Evolutionary conservation across 2,797 vertebrate genomes (phyloP).

Genomic region (Phrynocephalus guinanensis): DNA sequence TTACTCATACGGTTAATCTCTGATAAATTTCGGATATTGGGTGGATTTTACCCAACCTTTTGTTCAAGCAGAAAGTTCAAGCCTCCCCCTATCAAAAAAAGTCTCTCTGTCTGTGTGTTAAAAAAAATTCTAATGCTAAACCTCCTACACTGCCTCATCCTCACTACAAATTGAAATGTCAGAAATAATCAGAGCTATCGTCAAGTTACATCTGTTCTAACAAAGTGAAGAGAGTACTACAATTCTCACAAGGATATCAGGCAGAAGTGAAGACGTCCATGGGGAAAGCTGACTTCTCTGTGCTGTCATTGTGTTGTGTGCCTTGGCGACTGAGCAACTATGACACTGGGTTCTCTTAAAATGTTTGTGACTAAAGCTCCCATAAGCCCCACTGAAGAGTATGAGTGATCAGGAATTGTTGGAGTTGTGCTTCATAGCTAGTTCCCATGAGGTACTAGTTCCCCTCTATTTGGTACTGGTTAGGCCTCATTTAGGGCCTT

Average conservation of each 20-base stretch:
- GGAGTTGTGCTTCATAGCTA: background rate
- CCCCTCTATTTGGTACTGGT: no score
- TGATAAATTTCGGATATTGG: background rate
- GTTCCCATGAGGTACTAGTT: no score
- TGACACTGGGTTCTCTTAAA: background rate
- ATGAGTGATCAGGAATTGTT: background rate
- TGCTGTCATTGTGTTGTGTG: background rate
- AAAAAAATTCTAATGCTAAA: conserved; percentile 9
- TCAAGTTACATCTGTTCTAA: conserved; percentile 21
- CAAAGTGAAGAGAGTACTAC: background rate
- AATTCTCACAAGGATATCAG: background rate
- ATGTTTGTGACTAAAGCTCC: background rate
- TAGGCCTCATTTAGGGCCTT: no score
- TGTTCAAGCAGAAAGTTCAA: conserved; percentile 34
- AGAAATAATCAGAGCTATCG: conserved; percentile 30
- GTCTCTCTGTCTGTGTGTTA: background rate
- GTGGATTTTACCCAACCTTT: conserved; percentile 38
- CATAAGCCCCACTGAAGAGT: background rate
- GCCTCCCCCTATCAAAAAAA: background rate
- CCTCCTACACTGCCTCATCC: conserved; percentile 10
- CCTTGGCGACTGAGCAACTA: background rate
- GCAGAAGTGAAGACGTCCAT: background rate
- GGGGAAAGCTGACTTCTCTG: background rate
- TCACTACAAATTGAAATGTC: conserved; percentile 35
- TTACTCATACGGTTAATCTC: conserved; percentile 32